Conservation (phyloP, 1,140 invertebrate species). For the Pomacea maculata region DNA sequence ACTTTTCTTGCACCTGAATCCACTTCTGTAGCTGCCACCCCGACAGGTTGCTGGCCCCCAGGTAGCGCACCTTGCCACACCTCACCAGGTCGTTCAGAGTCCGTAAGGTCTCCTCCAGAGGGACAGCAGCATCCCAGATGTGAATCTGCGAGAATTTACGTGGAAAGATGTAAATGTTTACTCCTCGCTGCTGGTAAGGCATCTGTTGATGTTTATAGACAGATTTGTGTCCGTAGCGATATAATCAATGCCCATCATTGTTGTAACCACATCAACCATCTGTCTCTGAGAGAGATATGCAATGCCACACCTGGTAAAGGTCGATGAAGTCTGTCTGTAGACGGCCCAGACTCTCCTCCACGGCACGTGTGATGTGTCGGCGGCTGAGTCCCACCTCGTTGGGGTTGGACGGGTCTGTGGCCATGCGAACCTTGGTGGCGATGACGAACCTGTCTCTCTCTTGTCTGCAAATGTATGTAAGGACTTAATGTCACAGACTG, state of each 20-base stretch:
- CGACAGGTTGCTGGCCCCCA: too few species aligned
- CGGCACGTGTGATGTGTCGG: background rate
- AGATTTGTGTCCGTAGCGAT: too few species aligned
- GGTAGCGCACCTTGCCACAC: too few species aligned
- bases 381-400: background rate
- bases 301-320: background rate
- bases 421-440: slow-evolving; percentile 10
- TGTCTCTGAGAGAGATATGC: too few species aligned
- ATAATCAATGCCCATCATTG: too few species aligned
- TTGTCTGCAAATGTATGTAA: background rate
- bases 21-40: too few species aligned
- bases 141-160: slow-evolving; percentile 36
- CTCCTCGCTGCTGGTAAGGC: slow-evolving; percentile 28
- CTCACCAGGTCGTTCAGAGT: too few species aligned
- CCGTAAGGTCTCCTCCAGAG: too few species aligned
- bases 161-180: slow-evolving; percentile 2
- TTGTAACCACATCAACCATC: too few species aligned
- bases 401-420: background rate
- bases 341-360: background rate
- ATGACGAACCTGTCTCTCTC: slow-evolving; percentile 11
- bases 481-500: background rate
- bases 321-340: slow-evolving; percentile 1
- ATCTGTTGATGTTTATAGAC: too few species aligned
- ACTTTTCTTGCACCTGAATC: too few species aligned
- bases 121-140: too few species aligned